These are phyloP conservation scores for Oncorhynchus kisutch DNA, from an alignment of 2,113 vertebrate species.

Conservation along the genomic window DNA sequence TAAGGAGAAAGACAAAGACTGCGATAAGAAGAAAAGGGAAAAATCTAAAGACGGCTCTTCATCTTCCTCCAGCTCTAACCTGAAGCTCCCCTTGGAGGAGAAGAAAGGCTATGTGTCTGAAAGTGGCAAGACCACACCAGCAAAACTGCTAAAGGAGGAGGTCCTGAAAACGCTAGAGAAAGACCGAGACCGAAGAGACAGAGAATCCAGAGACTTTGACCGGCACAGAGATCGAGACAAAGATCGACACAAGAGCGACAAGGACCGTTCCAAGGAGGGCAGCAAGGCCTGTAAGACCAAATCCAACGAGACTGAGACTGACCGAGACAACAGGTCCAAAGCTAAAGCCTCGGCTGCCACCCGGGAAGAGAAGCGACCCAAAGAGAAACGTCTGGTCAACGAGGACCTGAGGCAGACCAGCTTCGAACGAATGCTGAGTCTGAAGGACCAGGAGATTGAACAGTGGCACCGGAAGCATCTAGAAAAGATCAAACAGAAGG, in stretches of 20 bases:
- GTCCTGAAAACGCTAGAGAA: constrained; percentile 84
- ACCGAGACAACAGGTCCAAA: constrained; percentile 86
- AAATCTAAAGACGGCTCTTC: constrained; percentile 79
- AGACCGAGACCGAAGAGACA: constrained; percentile 87
- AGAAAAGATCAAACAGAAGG: constrained; percentile 98
- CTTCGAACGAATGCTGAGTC: constrained; percentile 97
- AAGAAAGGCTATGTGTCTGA: constrained; percentile 67
- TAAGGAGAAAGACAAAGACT: constrained; percentile 82
- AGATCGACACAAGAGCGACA: constrained; percentile 87
- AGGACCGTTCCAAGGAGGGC: constrained; percentile 71
- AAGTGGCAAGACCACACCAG: constrained; percentile 71
- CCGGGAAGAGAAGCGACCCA: constrained; percentile 79
- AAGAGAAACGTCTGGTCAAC: constrained; percentile 93
- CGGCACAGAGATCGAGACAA: constrained; percentile 81
- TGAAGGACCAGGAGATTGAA: constrained; percentile 97
- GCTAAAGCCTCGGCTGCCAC: constrained; percentile 33
- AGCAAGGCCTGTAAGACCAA: constrained; percentile 70
- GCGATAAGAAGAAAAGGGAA: constrained; percentile 86
- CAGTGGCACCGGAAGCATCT: constrained; percentile 97
- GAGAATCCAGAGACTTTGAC: constrained; percentile 81
- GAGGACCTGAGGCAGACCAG: constrained; percentile 99
- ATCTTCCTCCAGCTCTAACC: constrained; percentile 70
- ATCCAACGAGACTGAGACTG: constrained; percentile 77
- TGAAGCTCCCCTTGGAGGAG: constrained; percentile 68
- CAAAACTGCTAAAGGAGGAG: constrained; percentile 86